Conservation (phyloP, 1,140 invertebrate genomes). For the Lysiphlebus fabarum region DNA sequence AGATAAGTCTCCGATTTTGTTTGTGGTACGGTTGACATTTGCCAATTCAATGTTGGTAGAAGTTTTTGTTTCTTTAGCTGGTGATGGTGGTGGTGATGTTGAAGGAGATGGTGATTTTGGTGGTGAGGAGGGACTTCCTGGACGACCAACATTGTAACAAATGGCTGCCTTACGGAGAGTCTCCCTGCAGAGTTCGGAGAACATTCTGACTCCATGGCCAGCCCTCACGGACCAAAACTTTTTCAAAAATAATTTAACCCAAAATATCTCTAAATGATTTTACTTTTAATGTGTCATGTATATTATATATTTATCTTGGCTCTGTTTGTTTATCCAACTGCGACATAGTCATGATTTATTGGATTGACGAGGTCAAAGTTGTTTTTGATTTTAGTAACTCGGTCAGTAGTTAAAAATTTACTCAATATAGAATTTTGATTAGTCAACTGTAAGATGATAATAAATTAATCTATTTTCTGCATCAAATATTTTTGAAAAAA, state of each 20-base stretch:
- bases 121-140: slow-evolving; percentile 42
- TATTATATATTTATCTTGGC: not conserved
- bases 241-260: too few species aligned
- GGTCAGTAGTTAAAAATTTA: too few species aligned
- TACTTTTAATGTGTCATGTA: too few species aligned
- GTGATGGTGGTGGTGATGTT: slow-evolving; percentile 51
- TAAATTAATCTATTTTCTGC: too few species aligned
- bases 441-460: too few species aligned
- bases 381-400: too few species aligned
- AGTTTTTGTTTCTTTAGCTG: slow-evolving; percentile 48
- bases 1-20: slow-evolving; percentile 27
- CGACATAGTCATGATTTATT: not conserved
- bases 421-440: too few species aligned
- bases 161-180: slow-evolving; percentile 59
- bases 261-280: too few species aligned
- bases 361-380: too few species aligned
- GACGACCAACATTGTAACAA: slow-evolving; percentile 53
- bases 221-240: slow-evolving; percentile 42
- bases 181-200: slow-evolving; percentile 63
- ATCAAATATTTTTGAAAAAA: too few species aligned
- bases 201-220: slow-evolving; percentile 58
- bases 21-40: slow-evolving; percentile 39
- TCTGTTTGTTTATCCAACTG: not conserved
- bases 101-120: slow-evolving; percentile 42
- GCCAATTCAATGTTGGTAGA: slow-evolving; percentile 41